phyloP scores from a whole-genome alignment of 2,797 vertebrate species.

The Champsocephalus esox region DNA sequence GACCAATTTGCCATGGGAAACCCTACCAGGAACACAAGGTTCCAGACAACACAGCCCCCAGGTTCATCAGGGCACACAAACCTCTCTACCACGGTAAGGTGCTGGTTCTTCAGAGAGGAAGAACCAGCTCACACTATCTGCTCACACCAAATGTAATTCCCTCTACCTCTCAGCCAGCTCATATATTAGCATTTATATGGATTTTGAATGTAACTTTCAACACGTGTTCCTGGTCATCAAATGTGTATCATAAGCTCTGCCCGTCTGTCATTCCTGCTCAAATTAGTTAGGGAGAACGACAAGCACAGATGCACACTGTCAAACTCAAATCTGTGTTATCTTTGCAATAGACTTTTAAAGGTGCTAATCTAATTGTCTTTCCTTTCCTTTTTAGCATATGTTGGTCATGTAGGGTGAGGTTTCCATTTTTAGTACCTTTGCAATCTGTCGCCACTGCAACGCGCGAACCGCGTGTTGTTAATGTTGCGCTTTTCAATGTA shows the following conservation, averaged over 20 bases:
- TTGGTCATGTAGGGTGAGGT: not conserved
- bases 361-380: not conserved
- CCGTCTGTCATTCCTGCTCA: not conserved
- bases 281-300: not conserved
- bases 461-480: not conserved
- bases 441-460: not conserved
- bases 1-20: too few species aligned
- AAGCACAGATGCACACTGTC: not conserved
- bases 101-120: too few species aligned
- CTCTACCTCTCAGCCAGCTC: not conserved
- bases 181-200: not conserved
- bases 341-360: not conserved
- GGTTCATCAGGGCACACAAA: too few species aligned
- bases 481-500: constrained; percentile 14
- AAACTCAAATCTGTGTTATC: not conserved
- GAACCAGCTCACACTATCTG: too few species aligned
- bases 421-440: not conserved
- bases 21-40: too few species aligned
- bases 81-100: too few species aligned
- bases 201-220: constrained; percentile 4
- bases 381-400: not conserved
- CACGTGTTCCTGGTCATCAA: not conserved
- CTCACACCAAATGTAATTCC: not conserved
- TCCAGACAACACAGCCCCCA: too few species aligned
- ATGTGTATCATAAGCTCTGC: not conserved